These are phyloP conservation scores for Saguinus imperator DNA, from an alignment of 2,113 vertebrate genomes.

Conservation along the genomic window DNA sequence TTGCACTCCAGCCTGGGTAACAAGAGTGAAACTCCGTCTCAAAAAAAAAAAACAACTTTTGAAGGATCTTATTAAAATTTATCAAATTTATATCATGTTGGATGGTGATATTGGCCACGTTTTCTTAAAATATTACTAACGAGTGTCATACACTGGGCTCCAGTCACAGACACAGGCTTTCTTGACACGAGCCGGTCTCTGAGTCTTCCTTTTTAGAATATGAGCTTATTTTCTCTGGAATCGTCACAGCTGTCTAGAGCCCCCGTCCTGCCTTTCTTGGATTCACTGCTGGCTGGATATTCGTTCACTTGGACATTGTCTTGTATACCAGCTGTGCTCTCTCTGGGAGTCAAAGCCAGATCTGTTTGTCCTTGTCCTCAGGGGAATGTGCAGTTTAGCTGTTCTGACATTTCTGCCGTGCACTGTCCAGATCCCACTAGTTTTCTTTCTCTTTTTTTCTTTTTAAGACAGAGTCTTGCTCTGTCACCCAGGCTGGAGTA, in stretches of 20 bases:
- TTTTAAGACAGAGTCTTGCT: too few species aligned
- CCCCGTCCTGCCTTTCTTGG: not conserved
- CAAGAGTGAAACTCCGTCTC: too few species aligned
- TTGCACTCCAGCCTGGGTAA: too few species aligned
- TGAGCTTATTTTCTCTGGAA: not conserved
- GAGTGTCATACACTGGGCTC: not conserved
- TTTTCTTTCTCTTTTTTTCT: not conserved
- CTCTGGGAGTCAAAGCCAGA: not conserved
- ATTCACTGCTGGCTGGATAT: not conserved
- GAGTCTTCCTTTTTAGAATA: not conserved
- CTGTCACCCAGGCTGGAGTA: too few species aligned
- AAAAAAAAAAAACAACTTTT: not conserved
- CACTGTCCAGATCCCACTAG: not conserved
- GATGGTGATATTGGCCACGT: not conserved
- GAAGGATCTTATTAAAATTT: not conserved
- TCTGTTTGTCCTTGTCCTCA: not conserved
- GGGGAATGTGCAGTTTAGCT: not conserved
- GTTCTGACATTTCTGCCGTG: accelerated
- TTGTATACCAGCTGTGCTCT: too few species aligned
- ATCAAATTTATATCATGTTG: not conserved
- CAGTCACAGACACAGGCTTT: not conserved
- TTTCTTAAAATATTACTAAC: not conserved
- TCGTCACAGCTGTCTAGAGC: not conserved
- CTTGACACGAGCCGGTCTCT: not conserved
- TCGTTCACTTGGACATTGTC: not conserved